Conservation (phyloP, 2,888 invertebrate species). For the Glomeris marginata region DNA sequence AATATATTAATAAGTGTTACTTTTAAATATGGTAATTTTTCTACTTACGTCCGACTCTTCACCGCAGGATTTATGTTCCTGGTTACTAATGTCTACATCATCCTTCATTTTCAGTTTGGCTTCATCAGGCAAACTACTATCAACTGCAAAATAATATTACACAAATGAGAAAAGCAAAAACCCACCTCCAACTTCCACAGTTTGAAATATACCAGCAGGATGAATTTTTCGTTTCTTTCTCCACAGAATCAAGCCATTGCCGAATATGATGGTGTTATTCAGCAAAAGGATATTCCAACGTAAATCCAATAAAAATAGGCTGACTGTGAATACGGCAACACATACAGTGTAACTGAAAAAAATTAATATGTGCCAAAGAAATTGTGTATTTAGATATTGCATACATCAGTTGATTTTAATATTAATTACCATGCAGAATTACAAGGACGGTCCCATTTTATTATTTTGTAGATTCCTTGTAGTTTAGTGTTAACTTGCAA, state of each 20-base stretch:
- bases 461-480: conserved; percentile 4
- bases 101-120: too few relatives aligned
- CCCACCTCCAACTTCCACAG: too few relatives aligned
- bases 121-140: too few relatives aligned
- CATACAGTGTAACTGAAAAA: neutral
- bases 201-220: too few relatives aligned
- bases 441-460: conserved; percentile 9
- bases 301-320: neutral
- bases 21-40: neutral
- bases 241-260: conserved; percentile 3
- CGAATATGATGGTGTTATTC: conserved; percentile 5
- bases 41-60: conserved; percentile 9
- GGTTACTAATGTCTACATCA: too few relatives aligned
- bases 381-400: neutral
- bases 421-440: neutral
- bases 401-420: neutral
- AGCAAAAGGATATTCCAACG: neutral
- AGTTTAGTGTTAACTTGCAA: conserved; percentile 2
- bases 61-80: neutral
- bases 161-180: too few relatives aligned
- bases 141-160: too few relatives aligned
- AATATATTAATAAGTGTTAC: neutral
- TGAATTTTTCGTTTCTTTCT: neutral
- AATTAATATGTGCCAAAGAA: neutral
- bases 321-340: neutral